Percentiles rank a stretch among this genome's conserved stretches.
Evolutionary conservation across 2,113 vertebrate species (phyloP).

Genomic region (Gadus macrocephalus): DNA sequence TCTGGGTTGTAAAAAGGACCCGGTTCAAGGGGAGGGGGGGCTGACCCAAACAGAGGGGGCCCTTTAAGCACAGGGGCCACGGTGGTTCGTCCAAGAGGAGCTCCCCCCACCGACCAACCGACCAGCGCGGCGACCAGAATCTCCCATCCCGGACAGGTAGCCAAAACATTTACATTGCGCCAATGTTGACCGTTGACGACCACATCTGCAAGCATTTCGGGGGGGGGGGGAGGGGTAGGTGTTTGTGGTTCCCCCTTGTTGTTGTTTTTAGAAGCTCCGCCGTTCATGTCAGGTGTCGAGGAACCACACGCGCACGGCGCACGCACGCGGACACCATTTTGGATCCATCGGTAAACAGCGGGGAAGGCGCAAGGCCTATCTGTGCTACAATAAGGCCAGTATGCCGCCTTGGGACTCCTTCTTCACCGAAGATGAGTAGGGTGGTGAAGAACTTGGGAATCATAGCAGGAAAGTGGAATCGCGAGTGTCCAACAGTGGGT

Average conservation of each 20-base stretch:
- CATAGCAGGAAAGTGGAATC: background rate
- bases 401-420: constrained; percentile 25
- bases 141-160: background rate
- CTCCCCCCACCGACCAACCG: constrained; percentile 6
- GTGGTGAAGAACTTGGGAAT: background rate
- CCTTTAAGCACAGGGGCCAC: constrained; percentile 38
- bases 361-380: constrained; percentile 49
- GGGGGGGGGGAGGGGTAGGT: constrained; percentile 15
- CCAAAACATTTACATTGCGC: too few species aligned
- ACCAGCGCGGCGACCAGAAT: background rate
- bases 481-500: too few species aligned
- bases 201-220: constrained; percentile 34
- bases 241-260: constrained; percentile 5
- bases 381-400: constrained; percentile 49
- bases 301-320: constrained; percentile 29
- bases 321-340: constrained; percentile 2
- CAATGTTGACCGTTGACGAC: constrained; percentile 36
- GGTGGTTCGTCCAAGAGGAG: constrained; percentile 9
- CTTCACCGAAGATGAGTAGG: background rate
- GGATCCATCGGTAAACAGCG: constrained; percentile 39
- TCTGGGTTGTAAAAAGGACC: too few species aligned
- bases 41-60: constrained; percentile 34
- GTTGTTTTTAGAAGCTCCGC: too few species aligned
- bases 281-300: constrained; percentile 36
- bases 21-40: background rate